phyloP scores from a whole-genome alignment of 2,888 invertebrate genomes.

The Andrena fulva region DNA sequence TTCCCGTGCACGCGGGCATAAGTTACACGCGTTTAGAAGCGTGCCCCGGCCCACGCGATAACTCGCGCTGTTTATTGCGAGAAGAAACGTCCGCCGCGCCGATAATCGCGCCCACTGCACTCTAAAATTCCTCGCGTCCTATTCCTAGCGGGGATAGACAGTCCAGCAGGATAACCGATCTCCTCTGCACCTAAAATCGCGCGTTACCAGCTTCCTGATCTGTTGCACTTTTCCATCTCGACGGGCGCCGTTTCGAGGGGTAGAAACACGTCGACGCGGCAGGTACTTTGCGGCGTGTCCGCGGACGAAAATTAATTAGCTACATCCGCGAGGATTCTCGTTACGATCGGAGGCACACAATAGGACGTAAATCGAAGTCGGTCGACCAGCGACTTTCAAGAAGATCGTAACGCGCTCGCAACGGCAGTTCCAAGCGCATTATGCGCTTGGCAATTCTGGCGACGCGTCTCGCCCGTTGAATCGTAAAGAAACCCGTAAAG shows the following conservation, averaged over 20 bases:
- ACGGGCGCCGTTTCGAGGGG: not conserved
- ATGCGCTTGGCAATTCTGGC: not conserved
- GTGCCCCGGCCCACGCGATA: constrained; percentile 41
- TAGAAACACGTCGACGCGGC: not conserved
- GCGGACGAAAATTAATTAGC: not conserved
- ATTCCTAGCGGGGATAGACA: not conserved
- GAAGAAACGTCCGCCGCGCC: not conserved
- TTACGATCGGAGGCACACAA: not conserved
- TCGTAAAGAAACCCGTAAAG: constrained; percentile 50
- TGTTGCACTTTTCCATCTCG: not conserved
- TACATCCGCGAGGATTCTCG: not conserved
- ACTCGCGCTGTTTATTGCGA: constrained; percentile 57
- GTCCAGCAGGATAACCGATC: not conserved
- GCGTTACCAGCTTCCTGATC: constrained; percentile 12
- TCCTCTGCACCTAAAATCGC: constrained; percentile 1
- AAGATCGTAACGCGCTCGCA: constrained; percentile 7
- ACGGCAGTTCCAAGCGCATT: not conserved
- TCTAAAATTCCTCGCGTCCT: constrained; percentile 33
- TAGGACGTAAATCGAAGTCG: not conserved
- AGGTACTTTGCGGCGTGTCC: not conserved
- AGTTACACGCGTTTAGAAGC: constrained; percentile 51
- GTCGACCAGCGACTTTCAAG: not conserved
- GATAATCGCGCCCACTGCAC: constrained; percentile 31
- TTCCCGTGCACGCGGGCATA: constrained; percentile 46
- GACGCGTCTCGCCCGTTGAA: constrained; percentile 21